A percentile compares a stretch with the other conserved stretches of the same genome.
Evolutionary conservation across 2,888 invertebrate genomes (phyloP).

Genomic region (Oxystoma pomonae): DNA sequence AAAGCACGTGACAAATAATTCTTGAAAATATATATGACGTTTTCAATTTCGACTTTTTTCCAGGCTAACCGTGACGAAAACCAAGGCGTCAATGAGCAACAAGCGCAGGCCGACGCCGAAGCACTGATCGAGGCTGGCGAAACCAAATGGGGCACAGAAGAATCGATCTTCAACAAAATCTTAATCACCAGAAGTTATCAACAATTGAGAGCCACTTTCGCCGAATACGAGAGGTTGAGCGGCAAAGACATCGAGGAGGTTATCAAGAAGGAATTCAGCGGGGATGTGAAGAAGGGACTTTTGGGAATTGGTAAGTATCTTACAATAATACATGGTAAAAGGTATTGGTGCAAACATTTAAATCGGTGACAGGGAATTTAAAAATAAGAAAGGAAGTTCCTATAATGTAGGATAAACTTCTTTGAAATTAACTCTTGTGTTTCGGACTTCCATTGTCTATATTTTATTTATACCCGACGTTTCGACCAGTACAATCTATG

Average conservation of each 20-base stretch:
- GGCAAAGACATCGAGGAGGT: conserved; percentile 81
- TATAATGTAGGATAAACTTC: no score
- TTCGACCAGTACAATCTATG: no score
- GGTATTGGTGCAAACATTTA: no score
- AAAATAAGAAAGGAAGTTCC: no score
- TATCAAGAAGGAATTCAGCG: conserved; percentile 86
- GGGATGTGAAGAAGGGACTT: conserved; percentile 79
- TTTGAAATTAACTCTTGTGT: no score
- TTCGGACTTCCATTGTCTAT: no score
- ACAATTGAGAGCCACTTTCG: conserved; percentile 79
- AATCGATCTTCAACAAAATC: conserved; percentile 81
- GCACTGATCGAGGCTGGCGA: conserved; percentile 73
- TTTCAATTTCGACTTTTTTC: conserved; percentile 11
- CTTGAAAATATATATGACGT: no score
- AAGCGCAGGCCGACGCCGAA: conserved; percentile 80
- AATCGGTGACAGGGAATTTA: no score
- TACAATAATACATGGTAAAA: no score
- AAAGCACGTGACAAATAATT: no score
- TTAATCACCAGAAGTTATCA: conserved; percentile 85
- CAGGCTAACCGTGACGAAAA: conserved; percentile 85
- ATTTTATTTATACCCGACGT: no score
- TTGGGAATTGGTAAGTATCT: conserved; percentile 79
- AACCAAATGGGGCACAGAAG: conserved; percentile 87
- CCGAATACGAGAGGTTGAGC: conserved; percentile 77
- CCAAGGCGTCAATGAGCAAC: conserved; percentile 75